Evolutionary conservation across 2,888 invertebrate genomes (phyloP).

Genomic region (Stenodema calcarata): DNA sequence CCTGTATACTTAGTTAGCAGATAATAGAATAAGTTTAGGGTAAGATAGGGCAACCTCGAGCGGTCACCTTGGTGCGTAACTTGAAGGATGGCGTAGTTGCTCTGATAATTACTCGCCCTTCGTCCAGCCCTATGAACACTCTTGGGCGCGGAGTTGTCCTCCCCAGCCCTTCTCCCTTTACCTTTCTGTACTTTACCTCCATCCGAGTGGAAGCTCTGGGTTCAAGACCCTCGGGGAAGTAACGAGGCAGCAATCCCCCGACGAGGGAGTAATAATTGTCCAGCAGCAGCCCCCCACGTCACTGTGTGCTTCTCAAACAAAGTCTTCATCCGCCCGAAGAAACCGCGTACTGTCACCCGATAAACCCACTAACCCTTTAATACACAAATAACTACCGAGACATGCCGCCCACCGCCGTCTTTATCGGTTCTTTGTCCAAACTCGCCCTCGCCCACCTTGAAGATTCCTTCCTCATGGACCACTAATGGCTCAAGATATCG

Average conservation of each 20-base stretch:
- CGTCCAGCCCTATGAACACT: not conserved
- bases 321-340: not conserved
- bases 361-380: not conserved
- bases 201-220: constrained; percentile 35
- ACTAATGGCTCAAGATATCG: not conserved
- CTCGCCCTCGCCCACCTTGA: too few relatives aligned
- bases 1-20: constrained; percentile 45
- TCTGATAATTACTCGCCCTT: constrained; percentile 39
- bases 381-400: not conserved
- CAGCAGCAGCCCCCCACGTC: not conserved
- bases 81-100: constrained; percentile 44
- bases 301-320: not conserved
- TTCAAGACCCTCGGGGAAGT: constrained; percentile 21
- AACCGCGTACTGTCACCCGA: not conserved
- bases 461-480: too few relatives aligned
- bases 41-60: constrained; percentile 40
- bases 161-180: not conserved
- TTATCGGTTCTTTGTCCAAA: too few relatives aligned
- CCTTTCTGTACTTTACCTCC: constrained; percentile 10
- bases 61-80: constrained; percentile 45
- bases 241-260: constrained; percentile 29
- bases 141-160: not conserved
- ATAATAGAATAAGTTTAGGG: constrained; percentile 46
- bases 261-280: not conserved
- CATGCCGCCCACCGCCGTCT: too few relatives aligned